Evolutionary conservation across 2,888 invertebrate species (phyloP), one percentile per base, ranked within the genome.

Genomic region (Tachina grossa): DNA sequence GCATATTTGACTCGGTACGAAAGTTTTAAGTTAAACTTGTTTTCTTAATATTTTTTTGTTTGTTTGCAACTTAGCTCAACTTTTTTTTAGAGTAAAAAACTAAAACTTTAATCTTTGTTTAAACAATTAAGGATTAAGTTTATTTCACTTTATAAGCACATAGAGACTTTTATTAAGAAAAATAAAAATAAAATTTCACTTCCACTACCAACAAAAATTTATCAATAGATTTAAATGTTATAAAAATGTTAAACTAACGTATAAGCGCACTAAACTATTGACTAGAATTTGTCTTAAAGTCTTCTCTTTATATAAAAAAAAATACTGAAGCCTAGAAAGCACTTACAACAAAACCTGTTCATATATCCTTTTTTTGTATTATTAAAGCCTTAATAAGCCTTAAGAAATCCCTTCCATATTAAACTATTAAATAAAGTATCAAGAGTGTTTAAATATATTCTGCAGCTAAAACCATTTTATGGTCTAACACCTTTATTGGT

Each of bases 401-500:
- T 6, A 9, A 45, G 8, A 14, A 45, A 47, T 45, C 22, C 57
- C 49, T 57, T n/a, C 0, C 59, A 14, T 45, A 9, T 47, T 66
- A 22, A 31, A 13, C 22, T 71, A 51, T 5, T 8, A 13, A 3
- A 22, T 6, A 71, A 51, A 51, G 9, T 31, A 19, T 10, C 2
- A 41, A 31, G 13, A 45, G 3, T 22, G n/a, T 13, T 22, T 22
- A 31, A 61, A 51, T 47, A 66, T 31, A 59, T 49, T 61, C 53
- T 45, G 49, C 31, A 75, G 53, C 59, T 45, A 68, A 74, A 78
- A 83, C 66, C 72, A 83, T 83, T 80, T 77, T 68, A 85, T 76
- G 85, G 85, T 85, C 69, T 83, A 72, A 85, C 85, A 85, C 85
- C 85, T 85, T 80, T 72, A 80, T 82, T 72, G 66, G 57, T 65